Evolutionary conservation across 1,140 invertebrate species (phyloP).

Genomic region (Leptopilina boulardi): DNA sequence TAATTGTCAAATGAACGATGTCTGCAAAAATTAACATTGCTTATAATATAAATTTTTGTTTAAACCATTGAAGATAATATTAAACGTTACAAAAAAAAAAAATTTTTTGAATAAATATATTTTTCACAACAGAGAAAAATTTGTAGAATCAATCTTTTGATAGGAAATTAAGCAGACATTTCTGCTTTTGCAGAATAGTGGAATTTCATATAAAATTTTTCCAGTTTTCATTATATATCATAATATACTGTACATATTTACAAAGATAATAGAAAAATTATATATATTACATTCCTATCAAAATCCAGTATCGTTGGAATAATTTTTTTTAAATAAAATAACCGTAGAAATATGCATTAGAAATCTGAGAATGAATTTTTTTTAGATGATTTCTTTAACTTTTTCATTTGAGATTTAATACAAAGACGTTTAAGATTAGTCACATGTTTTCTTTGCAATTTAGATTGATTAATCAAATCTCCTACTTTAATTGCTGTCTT

Average conservation of each 20-base stretch:
- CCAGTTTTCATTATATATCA: not conserved
- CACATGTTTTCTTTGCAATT: not conserved
- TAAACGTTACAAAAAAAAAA: too few species aligned
- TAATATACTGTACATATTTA: not conserved
- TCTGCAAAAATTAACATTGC: too few species aligned
- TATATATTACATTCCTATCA: not conserved
- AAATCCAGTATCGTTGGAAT: not conserved
- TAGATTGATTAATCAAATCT: not conserved
- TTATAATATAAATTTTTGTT: too few species aligned
- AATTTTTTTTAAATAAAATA: not conserved
- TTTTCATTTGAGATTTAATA: not conserved
- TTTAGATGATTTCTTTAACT: not conserved
- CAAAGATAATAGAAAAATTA: constrained; percentile 1
- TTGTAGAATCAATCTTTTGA: not conserved
- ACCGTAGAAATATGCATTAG: too few species aligned
- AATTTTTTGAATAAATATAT: not conserved
- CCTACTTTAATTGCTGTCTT: not conserved
- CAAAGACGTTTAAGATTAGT: not conserved
- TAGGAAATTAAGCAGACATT: not conserved
- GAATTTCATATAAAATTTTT: not conserved
- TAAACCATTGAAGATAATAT: too few species aligned
- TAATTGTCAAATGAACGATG: too few species aligned
- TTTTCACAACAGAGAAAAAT: not conserved
- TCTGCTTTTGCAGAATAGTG: not conserved
- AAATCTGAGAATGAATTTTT: not conserved